Evolutionary conservation across 1,140 invertebrate species (phyloP).

Genomic region (Drosophila truncata): DNA sequence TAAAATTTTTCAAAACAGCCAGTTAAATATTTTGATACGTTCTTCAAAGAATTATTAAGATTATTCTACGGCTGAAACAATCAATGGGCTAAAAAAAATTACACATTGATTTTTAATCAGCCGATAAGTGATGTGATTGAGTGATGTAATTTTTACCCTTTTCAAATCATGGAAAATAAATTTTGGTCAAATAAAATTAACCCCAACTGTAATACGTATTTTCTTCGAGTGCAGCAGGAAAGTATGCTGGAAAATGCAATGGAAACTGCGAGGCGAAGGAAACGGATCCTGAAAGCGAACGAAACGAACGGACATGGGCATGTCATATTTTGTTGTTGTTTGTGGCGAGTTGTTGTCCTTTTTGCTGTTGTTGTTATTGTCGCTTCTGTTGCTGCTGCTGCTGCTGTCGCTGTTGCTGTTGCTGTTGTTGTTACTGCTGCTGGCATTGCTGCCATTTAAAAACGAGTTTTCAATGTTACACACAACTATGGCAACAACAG

Average conservation of each 20-base stretch:
- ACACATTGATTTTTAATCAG: background rate
- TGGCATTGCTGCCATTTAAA: constrained; percentile 74
- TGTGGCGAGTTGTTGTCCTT: constrained; percentile 43
- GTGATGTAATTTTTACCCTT: too few species aligned
- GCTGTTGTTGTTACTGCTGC: constrained; percentile 28
- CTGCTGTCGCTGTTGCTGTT: constrained; percentile 28
- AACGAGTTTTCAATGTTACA: constrained; percentile 78
- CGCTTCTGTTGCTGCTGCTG: constrained; percentile 23
- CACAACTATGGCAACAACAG: constrained; percentile 44
- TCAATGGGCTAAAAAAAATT: background rate
- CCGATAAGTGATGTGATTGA: too few species aligned
- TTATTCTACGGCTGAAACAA: background rate
- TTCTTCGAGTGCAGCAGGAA: constrained; percentile 27
- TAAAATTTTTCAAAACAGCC: background rate
- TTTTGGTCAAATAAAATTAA: background rate
- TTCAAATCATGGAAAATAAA: background rate
- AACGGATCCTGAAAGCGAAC: constrained; percentile 66
- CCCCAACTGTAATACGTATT: background rate
- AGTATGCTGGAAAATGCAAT: constrained; percentile 42
- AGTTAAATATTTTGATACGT: background rate
- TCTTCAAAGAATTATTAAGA: background rate
- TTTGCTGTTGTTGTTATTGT: constrained; percentile 23
- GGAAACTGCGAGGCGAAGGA: constrained; percentile 54
- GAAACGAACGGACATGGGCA: constrained; percentile 71
- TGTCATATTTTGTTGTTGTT: constrained; percentile 77